phyloP scores from a whole-genome alignment of 2,113 vertebrate species.

The Melozone crissalis region DNA sequence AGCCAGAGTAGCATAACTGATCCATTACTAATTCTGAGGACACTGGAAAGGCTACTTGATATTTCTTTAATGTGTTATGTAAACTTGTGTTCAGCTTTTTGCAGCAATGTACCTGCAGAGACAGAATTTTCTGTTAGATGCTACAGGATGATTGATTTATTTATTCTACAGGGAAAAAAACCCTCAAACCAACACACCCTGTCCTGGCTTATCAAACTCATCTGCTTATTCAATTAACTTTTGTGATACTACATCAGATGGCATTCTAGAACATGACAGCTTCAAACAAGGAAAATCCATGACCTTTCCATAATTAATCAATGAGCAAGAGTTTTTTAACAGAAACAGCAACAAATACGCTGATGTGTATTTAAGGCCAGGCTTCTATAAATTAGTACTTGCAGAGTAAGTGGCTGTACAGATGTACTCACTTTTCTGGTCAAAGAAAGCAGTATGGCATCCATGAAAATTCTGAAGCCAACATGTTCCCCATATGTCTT shows the following conservation, averaged over 20 bases:
- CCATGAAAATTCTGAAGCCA: conserved; percentile 98
- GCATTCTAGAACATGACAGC: not conserved
- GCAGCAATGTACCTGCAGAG: not conserved
- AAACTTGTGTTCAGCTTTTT: not conserved
- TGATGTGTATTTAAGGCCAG: not conserved
- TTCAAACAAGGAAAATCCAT: not conserved
- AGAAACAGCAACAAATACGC: not conserved
- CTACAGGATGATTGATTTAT: not conserved
- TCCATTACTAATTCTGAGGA: not conserved
- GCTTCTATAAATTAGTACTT: not conserved
- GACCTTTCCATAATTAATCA: not conserved
- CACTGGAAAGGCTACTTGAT: not conserved
- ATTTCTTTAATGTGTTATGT: not conserved
- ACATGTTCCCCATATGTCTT: conserved; percentile 94
- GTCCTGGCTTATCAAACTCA: not conserved
- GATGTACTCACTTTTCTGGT: conserved; percentile 86
- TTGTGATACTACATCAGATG: not conserved
- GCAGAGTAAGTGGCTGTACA: not conserved
- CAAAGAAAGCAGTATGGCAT: conserved; percentile 93
- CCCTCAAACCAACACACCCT: not conserved
- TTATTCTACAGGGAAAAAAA: not conserved
- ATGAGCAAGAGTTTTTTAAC: not conserved
- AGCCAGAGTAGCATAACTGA: not conserved
- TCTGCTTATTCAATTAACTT: not conserved
- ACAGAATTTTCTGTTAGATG: not conserved